Evolutionary conservation across 2,113 vertebrate genomes (phyloP), one percentile per base, ranked within the genome.

Genomic region (Rhea americana): DNA sequence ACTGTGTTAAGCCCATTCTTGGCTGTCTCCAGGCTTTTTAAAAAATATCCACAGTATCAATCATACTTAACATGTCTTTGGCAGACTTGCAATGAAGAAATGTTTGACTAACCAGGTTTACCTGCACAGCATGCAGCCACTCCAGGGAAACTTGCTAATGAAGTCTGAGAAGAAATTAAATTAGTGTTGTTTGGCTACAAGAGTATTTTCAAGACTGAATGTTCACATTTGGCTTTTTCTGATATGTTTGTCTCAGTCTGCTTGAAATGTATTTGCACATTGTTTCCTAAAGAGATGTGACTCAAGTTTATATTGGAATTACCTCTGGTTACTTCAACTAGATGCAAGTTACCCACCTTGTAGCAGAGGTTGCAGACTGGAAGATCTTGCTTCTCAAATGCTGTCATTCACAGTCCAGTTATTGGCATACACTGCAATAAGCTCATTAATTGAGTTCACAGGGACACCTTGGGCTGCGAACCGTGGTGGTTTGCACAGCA

Each of bases 21-120:
- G 13, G 11, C 14, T 8, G 1, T 3, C 43, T 32, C 51, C 13
- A 9, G 10, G 32, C 13, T n/a, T 25, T 24, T 47, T 13, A 16
- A 28, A 37, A 15, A 39, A 28, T 16, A 39, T 16, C 39, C 14
- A 2, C 0, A 1, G 6, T 2, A 1, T 10, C 1, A 1, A 13
- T 43, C 48, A 7, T 24, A 10, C n/a, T 17, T 28, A 3, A 13
- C 9, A 1, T 0, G 0, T 41, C 50, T 37, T 14, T 28, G 47
- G 14, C n/a, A 76, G n/a, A 8, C 45, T 74, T 7, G 0, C 5
- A 18, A 2, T 1, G 24, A 62, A 56, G 24, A 62, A 48, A 4
- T 0, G 2, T 4, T 4, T 26, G 32, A 24, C 0, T 0, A 15
- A 8, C 50, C 1, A 4, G 15, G 21, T 77, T 87, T n/a, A 63